Evolutionary conservation across 2,113 vertebrate species (phyloP), one percentile per base, ranked within the genome.

Genomic region (Spilogale gracilis): DNA sequence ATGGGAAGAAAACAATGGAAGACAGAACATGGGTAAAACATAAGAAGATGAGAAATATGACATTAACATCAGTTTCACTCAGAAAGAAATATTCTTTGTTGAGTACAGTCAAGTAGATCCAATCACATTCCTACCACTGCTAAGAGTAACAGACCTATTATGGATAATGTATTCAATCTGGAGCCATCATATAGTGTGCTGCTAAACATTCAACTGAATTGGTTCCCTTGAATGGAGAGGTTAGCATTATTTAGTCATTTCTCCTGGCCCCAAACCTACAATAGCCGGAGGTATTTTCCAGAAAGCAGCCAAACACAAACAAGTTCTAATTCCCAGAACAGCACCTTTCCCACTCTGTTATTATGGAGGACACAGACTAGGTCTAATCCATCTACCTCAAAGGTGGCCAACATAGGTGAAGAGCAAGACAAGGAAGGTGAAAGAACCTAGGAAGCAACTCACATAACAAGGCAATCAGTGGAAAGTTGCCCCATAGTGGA

Each of bases 1-100:
- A 95, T 30, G 43, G 18, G n/a, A 93, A 91, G 32, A 73, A 95
- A 96, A 85, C 27, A 60, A 96, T 38, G 21, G 38, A 87, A 97
- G 43, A 69, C 27, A 78, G 5, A 94, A 76, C 23, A 78, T 45
- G 48, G 8, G 23, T 80, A 96, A 92, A 20, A 17, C 82, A 95
- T 8, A 94, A 21, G 96, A 96, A 89, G 43, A 94, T 56, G 6
- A 92, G 12, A 95, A 94, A 63, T 74, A 89, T 54, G 20, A 91
- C 18, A 89, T 54, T 63, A 89, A 32, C 38, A 89, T 58, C 17
- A 90, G 71, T 94, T 95, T 87, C n/a, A 93, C 56, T 82, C 38
- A 95, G 95, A 92, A 96, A 71, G 17, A 89, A 58, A 84, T 50
- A 78, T n/a, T 83, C 56, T 86, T 48, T 90, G 25, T n/a, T 79